Evolutionary conservation across 2,113 vertebrate species (phyloP).

Genomic region (Oenanthe melanoleuca): DNA sequence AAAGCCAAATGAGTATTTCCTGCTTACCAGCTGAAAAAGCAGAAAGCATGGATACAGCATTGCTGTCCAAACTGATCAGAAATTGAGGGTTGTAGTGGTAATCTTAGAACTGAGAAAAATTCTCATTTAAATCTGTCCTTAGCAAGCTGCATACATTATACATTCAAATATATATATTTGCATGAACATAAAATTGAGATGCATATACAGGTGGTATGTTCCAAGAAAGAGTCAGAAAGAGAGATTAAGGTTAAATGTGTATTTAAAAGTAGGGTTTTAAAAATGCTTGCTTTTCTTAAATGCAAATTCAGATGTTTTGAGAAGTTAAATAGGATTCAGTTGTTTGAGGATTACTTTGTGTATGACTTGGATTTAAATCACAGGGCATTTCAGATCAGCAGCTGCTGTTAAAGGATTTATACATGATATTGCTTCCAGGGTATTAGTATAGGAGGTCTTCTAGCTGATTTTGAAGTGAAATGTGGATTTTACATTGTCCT

Average conservation of each 20-base stretch:
- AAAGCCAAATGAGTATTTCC: not conserved
- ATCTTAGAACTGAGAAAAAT: not conserved
- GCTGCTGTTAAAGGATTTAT: constrained; percentile 49
- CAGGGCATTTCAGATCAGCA: not conserved
- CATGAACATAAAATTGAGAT: not conserved
- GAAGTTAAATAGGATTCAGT: constrained; percentile 58
- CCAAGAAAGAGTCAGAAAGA: constrained; percentile 1
- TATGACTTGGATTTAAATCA: constrained; percentile 66
- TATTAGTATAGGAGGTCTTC: constrained; percentile 30
- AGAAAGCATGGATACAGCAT: not conserved
- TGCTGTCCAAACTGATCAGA: not conserved
- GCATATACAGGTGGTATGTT: not conserved
- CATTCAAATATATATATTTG: constrained; percentile 36
- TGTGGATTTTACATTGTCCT: not conserved
- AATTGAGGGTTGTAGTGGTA: not conserved
- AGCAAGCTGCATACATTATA: not conserved
- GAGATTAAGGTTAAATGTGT: constrained; percentile 42
- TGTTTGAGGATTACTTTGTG: constrained; percentile 65
- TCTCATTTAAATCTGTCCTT: not conserved
- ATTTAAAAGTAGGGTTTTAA: constrained; percentile 20
- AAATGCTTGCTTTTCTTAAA: constrained; percentile 29
- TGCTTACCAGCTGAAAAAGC: not conserved
- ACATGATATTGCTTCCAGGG: not conserved
- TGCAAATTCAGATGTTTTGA: constrained; percentile 54
- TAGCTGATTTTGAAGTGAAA: constrained; percentile 16